A percentile compares a stretch with the other conserved stretches of the same genome.
Evolutionary conservation across 2,797 vertebrate genomes (phyloP).

Genomic region (Coregonus ussuriensis): DNA sequence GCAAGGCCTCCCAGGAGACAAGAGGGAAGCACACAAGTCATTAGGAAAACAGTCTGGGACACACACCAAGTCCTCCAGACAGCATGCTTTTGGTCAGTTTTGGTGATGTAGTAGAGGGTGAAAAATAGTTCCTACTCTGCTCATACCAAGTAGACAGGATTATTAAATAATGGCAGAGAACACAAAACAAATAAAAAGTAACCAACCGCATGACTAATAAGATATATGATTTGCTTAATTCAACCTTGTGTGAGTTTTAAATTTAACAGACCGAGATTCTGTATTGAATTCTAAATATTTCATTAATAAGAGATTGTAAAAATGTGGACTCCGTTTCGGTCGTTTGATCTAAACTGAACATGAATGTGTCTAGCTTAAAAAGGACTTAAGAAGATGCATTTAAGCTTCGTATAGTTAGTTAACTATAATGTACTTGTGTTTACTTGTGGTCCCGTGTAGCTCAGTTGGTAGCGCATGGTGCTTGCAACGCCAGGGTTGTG

Average conservation of each 20-base stretch:
- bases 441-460: too few species aligned
- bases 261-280: slow-evolving; percentile 23
- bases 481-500: too few species aligned
- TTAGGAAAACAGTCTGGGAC: neutral
- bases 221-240: neutral
- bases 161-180: too few species aligned
- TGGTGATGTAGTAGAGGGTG: too few species aligned
- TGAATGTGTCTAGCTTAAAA: slow-evolving; percentile 25
- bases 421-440: neutral
- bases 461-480: too few species aligned
- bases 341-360: slow-evolving; percentile 19
- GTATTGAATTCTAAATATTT: slow-evolving; percentile 50
- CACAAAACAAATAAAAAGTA: too few species aligned
- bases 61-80: too few species aligned
- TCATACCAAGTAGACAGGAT: too few species aligned
- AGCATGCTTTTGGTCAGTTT: too few species aligned
- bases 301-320: slow-evolving; percentile 43
- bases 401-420: neutral
- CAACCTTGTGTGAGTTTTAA: neutral
- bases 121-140: too few species aligned
- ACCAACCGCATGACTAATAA: too few species aligned
- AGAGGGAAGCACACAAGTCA: neutral
- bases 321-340: slow-evolving; percentile 35
- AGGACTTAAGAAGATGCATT: slow-evolving; percentile 7
- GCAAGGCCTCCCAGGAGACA: neutral